These are phyloP conservation scores for Heterohyrax brucei DNA, from an alignment of 2,797 vertebrate species.

Conservation along the genomic window DNA sequence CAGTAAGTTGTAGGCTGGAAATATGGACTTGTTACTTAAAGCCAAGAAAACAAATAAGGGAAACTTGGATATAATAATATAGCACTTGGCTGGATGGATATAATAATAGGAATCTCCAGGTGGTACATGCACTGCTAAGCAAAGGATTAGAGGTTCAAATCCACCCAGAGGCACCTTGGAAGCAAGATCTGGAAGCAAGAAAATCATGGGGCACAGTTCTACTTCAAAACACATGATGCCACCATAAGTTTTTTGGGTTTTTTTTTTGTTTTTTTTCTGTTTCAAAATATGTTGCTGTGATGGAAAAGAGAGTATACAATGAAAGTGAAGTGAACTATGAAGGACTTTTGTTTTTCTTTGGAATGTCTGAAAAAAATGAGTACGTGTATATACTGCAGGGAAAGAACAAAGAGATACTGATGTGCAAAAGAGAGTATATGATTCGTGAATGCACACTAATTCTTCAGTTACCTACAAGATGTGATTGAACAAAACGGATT, in stretches of 20 bases:
- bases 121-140: neutral
- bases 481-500: neutral
- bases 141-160: neutral
- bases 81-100: neutral
- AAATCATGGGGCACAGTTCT: neutral
- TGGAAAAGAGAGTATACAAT: neutral
- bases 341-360: neutral
- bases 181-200: neutral
- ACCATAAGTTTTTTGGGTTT: neutral
- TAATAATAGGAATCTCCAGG: neutral
- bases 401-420: constrained; percentile 2
- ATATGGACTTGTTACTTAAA: neutral
- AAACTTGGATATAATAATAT: neutral
- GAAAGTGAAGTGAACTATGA: neutral
- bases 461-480: constrained; percentile 17
- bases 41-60: neutral
- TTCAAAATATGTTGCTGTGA: neutral
- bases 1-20: neutral
- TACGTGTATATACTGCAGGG: neutral
- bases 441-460: neutral
- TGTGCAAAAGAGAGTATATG: neutral
- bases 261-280: neutral
- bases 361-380: neutral
- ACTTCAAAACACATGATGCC: neutral
- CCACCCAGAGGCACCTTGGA: neutral